A percentile compares a stretch with the other conserved stretches of the same genome.
These are phyloP conservation scores for Lepidonotus clava DNA, from an alignment of 2,888 invertebrate genomes.

Conservation along the genomic window DNA sequence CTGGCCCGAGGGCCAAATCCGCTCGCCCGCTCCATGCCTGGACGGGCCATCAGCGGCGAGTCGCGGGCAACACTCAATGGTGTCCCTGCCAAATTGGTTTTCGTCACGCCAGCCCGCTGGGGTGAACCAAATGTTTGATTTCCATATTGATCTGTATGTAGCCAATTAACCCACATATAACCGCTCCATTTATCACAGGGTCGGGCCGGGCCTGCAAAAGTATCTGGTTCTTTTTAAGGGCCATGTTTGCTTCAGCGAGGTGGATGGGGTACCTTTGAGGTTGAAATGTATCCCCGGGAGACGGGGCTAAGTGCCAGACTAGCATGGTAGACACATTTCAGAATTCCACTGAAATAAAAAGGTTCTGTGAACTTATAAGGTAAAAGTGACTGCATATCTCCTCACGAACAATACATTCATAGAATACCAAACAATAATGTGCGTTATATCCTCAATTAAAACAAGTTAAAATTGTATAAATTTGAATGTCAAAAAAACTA, in stretches of 20 bases:
- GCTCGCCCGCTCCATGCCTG: not conserved
- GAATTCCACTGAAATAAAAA: no score
- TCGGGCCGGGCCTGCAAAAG: not conserved
- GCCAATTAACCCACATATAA: constrained; percentile 14
- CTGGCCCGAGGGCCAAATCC: not conserved
- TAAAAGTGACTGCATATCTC: no score
- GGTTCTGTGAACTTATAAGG: no score
- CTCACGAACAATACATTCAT: no score
- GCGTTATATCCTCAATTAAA: no score
- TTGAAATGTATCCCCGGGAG: no score
- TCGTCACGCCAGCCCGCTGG: not conserved
- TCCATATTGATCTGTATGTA: not conserved
- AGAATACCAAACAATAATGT: no score
- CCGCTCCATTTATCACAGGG: not conserved
- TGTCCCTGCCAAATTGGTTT: constrained; percentile 40
- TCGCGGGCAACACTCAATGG: not conserved
- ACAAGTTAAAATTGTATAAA: no score
- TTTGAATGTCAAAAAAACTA: no score
- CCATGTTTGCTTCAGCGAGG: not conserved
- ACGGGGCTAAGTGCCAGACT: no score
- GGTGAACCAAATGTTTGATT: not conserved
- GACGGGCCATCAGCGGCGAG: not conserved
- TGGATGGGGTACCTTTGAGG: no score
- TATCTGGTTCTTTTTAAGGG: not conserved
- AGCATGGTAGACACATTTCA: no score